Percentiles rank a stretch among this genome's conserved stretches.
These are phyloP conservation scores for Myripristis jacobus DNA, from an alignment of 2,797 vertebrate species.

Conservation along the genomic window DNA sequence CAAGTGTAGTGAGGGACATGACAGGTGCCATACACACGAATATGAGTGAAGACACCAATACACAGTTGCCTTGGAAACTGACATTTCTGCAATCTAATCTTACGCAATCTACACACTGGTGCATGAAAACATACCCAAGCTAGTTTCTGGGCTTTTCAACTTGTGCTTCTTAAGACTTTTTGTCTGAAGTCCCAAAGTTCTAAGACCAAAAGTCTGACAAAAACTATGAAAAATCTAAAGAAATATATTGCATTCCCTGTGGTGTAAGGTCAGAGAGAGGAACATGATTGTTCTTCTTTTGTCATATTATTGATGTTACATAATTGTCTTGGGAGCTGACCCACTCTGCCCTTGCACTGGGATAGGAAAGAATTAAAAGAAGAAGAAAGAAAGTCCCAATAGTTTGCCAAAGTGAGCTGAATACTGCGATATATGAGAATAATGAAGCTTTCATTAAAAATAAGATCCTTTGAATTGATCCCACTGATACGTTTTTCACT, in stretches of 20 bases:
- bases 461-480: no score
- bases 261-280: not conserved
- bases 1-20: constrained; percentile 38
- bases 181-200: no score
- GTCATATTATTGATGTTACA: constrained; percentile 22
- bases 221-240: not conserved
- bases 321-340: not conserved
- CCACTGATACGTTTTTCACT: no score
- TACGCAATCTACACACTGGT: constrained; percentile 57
- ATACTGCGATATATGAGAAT: not conserved
- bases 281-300: constrained; percentile 18
- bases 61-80: constrained; percentile 76
- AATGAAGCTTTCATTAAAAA: not conserved
- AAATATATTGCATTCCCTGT: no score
- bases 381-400: not conserved
- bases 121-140: constrained; percentile 54
- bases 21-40: constrained; percentile 37
- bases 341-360: not conserved
- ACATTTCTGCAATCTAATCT: constrained; percentile 58
- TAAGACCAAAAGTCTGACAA: constrained; percentile 4
- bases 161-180: constrained; percentile 14
- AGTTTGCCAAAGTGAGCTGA: not conserved
- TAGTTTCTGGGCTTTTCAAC: constrained; percentile 62
- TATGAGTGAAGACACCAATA: constrained; percentile 58
- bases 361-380: not conserved